Evolutionary conservation across 2,113 vertebrate genomes (phyloP).

Genomic region (Phrynosoma blainvillii): DNA sequence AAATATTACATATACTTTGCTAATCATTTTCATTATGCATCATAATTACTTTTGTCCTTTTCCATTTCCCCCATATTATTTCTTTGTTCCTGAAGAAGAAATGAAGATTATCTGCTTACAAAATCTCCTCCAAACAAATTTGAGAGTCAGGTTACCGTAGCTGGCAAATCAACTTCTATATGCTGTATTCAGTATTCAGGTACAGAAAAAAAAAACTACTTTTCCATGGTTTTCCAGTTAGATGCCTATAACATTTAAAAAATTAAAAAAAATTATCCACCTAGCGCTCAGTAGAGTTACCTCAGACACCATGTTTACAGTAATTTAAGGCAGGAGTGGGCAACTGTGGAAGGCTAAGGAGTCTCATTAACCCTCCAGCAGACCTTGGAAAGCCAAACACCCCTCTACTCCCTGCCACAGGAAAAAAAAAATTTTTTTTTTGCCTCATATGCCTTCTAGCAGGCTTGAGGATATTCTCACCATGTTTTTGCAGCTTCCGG

Average conservation of each 20-base stretch:
- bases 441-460: too few species aligned
- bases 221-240: background rate
- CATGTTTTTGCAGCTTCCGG: too few species aligned
- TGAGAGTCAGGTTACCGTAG: conserved; percentile 57
- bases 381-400: too few species aligned
- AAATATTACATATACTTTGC: background rate
- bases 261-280: background rate
- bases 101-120: conserved; percentile 80
- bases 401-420: too few species aligned
- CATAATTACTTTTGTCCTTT: conserved; percentile 13
- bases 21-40: background rate
- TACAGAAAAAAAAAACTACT: conserved; percentile 44
- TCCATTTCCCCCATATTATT: conserved; percentile 5
- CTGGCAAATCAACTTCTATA: conserved; percentile 68
- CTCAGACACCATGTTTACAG: background rate
- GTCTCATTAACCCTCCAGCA: too few species aligned
- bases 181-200: conserved; percentile 84
- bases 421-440: accelerated
- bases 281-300: background rate
- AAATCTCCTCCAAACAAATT: conserved; percentile 66
- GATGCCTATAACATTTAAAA: background rate
- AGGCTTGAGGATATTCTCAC: too few species aligned
- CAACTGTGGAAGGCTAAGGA: too few species aligned
- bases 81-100: conserved; percentile 58
- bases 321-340: background rate